phyloP scores from a whole-genome alignment of 2,888 invertebrate species.

The Drosophila anomalipes region DNA sequence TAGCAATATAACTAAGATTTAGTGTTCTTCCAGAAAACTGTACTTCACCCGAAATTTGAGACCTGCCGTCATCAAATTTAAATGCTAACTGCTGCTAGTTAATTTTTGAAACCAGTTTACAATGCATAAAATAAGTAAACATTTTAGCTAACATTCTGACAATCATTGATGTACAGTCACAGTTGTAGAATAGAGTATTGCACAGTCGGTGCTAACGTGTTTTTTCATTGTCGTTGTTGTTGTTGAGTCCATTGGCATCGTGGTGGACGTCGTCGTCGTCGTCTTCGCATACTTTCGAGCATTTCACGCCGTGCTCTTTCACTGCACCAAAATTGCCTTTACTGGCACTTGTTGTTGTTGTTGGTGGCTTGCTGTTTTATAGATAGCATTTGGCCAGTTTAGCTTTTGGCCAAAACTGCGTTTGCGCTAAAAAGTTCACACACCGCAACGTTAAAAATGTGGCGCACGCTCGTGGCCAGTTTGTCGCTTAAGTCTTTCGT shows the following conservation, averaged over 20 bases:
- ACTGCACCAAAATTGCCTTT: conserved; percentile 53
- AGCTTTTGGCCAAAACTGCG: conserved; percentile 33
- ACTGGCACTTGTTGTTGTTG: conserved; percentile 30
- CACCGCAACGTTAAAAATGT: conserved; percentile 46
- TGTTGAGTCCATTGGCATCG: conserved; percentile 36
- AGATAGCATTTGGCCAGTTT: conserved; percentile 54
- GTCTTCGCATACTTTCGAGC: conserved; percentile 54
- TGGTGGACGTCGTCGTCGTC: conserved; percentile 1
- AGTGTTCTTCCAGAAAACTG: background rate
- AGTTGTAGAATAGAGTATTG: background rate
- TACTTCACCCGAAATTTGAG: background rate
- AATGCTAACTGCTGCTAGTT: background rate
- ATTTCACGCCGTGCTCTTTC: conserved; percentile 67
- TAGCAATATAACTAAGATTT: background rate
- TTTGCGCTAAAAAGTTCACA: conserved; percentile 58
- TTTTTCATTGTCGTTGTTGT: background rate
- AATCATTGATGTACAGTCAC: background rate
- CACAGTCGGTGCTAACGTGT: background rate
- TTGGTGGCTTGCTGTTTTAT: conserved; percentile 44
- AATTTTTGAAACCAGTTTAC: background rate
- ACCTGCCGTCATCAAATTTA: background rate
- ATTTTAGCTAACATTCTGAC: background rate
- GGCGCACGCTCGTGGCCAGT: conserved; percentile 47
- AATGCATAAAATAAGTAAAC: background rate
- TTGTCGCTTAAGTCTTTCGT: conserved; percentile 74